phyloP scores from a whole-genome alignment of 2,113 vertebrate species.

The Prietella phreatophila region DNA sequence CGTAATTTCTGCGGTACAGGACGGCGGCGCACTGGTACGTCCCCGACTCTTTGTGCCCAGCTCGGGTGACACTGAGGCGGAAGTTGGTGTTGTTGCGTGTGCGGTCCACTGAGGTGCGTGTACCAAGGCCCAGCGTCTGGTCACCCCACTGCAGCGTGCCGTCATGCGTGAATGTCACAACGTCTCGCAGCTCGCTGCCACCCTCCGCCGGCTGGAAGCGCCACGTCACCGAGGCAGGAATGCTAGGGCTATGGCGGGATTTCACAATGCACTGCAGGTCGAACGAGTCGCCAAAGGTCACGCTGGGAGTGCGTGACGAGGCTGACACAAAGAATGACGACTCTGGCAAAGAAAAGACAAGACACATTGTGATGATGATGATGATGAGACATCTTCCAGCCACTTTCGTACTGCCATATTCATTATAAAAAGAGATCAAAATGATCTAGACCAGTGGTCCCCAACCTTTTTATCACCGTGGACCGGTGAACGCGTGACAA shows the following conservation, averaged over 20 bases:
- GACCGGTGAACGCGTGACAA: too few species aligned
- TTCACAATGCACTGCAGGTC: constrained; percentile 96
- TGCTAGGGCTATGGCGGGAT: constrained; percentile 84
- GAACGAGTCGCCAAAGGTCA: constrained; percentile 89
- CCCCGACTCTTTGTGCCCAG: constrained; percentile 86
- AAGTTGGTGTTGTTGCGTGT: constrained; percentile 89
- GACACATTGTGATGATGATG: background rate
- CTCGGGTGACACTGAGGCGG: constrained; percentile 87
- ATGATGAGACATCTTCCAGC: background rate
- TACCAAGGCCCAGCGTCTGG: constrained; percentile 77
- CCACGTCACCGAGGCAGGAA: constrained; percentile 90
- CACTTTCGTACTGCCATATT: background rate
- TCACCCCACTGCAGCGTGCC: constrained; percentile 94
- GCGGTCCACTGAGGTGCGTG: constrained; percentile 89
- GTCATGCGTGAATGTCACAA: constrained; percentile 90
- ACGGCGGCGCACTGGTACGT: constrained; percentile 92
- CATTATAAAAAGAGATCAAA: background rate
- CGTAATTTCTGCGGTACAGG: constrained; percentile 88
- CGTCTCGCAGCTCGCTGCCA: constrained; percentile 80
- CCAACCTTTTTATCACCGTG: too few species aligned
- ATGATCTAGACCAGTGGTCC: background rate
- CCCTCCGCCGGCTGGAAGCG: constrained; percentile 84
- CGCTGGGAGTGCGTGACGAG: constrained; percentile 89
- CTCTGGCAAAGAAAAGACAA: constrained; percentile 70
- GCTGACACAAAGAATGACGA: constrained; percentile 89